Percentiles rank a stretch among this genome's conserved stretches.
These are phyloP conservation scores for Porites rus DNA, from an alignment of 92 coral and sea anemone genomes.

Conservation along the genomic window DNA sequence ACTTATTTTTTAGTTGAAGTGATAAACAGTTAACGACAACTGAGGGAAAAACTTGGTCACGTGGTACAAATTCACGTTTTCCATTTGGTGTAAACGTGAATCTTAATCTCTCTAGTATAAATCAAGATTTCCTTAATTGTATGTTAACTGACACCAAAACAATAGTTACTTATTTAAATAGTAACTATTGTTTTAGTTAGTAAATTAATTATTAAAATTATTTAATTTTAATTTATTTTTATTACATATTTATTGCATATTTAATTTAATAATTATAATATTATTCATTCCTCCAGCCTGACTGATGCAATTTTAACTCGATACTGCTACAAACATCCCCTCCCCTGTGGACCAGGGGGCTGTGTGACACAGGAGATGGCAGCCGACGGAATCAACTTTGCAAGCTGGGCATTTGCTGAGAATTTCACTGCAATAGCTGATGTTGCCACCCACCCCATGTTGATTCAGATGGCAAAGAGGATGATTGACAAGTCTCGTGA, in stretches of 20 bases:
- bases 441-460: slow-evolving; percentile 65
- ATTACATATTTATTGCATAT: background rate
- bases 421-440: slow-evolving; percentile 78
- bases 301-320: slow-evolving; percentile 79
- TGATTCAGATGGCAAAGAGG: slow-evolving; percentile 80
- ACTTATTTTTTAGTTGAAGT: too few relatives aligned
- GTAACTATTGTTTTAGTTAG: background rate
- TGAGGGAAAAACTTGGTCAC: too few relatives aligned
- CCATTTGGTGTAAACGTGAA: too few relatives aligned
- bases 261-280: too few relatives aligned
- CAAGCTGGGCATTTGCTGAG: slow-evolving; percentile 68
- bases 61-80: too few relatives aligned
- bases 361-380: slow-evolving; percentile 75
- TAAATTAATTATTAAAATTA: too few relatives aligned
- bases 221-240: too few relatives aligned
- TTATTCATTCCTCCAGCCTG: slow-evolving; percentile 48
- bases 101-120: too few relatives aligned
- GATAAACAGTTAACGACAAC: too few relatives aligned
- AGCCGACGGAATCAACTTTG: slow-evolving; percentile 55
- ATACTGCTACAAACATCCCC: slow-evolving; percentile 76
- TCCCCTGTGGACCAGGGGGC: slow-evolving; percentile 86
- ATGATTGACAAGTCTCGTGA: slow-evolving; percentile 67
- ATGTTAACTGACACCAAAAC: too few relatives aligned
- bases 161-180: background rate
- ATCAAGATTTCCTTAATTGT: too few relatives aligned